Evolutionary conservation across 92 coral and sea anemone genomes (phyloP), one percentile per base, ranked within the genome.

Genomic region (Blastomussa wellsi): DNA sequence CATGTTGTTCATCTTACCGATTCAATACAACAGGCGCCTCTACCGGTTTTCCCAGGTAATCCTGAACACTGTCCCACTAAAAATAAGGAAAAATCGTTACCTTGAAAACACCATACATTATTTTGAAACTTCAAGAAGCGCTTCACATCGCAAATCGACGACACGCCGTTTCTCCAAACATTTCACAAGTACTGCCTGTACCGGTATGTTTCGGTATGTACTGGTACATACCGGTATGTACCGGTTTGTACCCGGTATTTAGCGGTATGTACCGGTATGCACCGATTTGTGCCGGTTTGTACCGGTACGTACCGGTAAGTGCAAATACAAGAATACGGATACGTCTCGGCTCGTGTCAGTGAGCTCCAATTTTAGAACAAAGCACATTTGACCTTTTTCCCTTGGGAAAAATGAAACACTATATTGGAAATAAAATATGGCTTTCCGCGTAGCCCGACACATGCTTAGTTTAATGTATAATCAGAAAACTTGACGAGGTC

Each of bases 31-130:
- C 99, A 81, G 99, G 98, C 7, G 99, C 98, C 88, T 97, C 99
- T 3, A 90, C 93, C 51, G 99, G 96, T 84, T 94, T 97, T 4
- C 99, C 99, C 83, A 97, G 94, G 73, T 93, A 97, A 87, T 97
- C 98, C 37, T 97, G 99, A 24, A 97, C 98, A 72, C 99, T 95
- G 79, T 97, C 99, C 99, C 99, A 97, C 99, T 97, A 71, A 19
- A 87, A 84, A 48, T 22, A 81, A 35, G 19, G 33, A 65, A 72
- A 16, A 76, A 9, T 33, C 48, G 35, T 32, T 38, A 53, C 51
- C 0, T 28, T 47, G 22, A 57, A 57, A 57, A 55, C n/a, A 20
- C 64, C 64, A 55, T 19, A 55, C n/a, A 24, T 22, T 2, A 24
- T 53, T 16, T 24, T 53, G 19, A 4, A 53, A 22, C n/a, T 22